Percentiles rank a stretch among this genome's conserved stretches.
These are phyloP conservation scores for Phataginus tricuspis DNA, from an alignment of 2,797 vertebrate genomes.

Conservation along the genomic window DNA sequence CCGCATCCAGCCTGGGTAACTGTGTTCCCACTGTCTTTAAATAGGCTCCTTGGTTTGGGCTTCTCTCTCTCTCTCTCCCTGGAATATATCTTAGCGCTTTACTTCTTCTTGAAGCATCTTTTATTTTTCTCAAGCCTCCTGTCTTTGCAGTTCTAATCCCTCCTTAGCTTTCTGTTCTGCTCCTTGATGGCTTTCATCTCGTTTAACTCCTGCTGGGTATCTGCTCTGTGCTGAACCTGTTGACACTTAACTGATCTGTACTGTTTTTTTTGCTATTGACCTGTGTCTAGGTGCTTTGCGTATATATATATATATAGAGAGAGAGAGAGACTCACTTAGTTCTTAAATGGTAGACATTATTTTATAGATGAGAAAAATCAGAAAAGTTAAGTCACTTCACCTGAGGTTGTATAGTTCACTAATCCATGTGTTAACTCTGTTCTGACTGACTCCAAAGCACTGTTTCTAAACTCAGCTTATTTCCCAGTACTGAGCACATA, in stretches of 20 bases:
- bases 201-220: neutral
- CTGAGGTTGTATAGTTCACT: neutral
- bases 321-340: neutral
- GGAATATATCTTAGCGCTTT: neutral
- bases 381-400: neutral
- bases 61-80: neutral
- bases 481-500: neutral
- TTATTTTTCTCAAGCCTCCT: neutral
- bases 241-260: neutral
- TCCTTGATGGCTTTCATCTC: neutral
- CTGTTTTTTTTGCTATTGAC: neutral
- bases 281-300: neutral
- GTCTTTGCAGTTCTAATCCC: neutral
- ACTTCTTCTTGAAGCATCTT: neutral
- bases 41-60: neutral
- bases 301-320: neutral
- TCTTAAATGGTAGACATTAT: neutral
- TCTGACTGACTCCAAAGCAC: neutral
- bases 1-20: neutral
- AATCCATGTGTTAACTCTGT: neutral
- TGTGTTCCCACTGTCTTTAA: neutral
- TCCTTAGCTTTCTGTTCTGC: slow-evolving; percentile 4
- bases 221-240: neutral
- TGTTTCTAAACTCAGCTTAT: neutral
- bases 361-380: slow-evolving; percentile 45